phyloP scores from a whole-genome alignment of 2,797 vertebrate species.

The Scolopax rusticola region DNA sequence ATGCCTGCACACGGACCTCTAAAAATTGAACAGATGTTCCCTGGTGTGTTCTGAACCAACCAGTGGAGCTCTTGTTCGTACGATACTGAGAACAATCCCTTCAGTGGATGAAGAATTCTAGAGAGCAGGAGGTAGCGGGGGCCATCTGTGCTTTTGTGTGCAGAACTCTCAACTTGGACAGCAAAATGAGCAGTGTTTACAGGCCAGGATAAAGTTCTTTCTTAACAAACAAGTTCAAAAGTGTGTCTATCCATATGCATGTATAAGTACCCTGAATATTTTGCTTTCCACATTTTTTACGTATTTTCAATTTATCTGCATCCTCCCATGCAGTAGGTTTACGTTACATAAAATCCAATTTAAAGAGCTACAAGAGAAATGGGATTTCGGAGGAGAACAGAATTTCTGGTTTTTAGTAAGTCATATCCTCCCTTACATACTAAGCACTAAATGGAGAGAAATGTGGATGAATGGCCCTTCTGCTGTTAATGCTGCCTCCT shows the following conservation, averaged over 20 bases:
- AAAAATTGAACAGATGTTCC: neutral
- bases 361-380: neutral
- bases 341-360: neutral
- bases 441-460: neutral
- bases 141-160: neutral
- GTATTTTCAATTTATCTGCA: neutral
- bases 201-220: neutral
- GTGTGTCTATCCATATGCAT: neutral
- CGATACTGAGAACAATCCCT: neutral
- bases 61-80: neutral
- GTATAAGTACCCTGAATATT: neutral
- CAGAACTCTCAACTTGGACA: constrained; percentile 1
- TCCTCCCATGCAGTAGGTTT: neutral
- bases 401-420: neutral
- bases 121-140: neutral
- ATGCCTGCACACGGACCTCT: neutral
- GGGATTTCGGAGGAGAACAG: neutral
- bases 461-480: neutral
- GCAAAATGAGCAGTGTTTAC: neutral
- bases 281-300: neutral
- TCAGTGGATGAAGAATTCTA: neutral
- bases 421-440: fast-evolving
- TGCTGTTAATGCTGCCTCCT: neutral
- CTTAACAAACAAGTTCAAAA: neutral
- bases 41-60: neutral